A percentile compares a stretch with the other conserved stretches of the same genome.
These are phyloP conservation scores for Corapipo altera DNA, from an alignment of 2,113 vertebrate genomes.

Conservation along the genomic window DNA sequence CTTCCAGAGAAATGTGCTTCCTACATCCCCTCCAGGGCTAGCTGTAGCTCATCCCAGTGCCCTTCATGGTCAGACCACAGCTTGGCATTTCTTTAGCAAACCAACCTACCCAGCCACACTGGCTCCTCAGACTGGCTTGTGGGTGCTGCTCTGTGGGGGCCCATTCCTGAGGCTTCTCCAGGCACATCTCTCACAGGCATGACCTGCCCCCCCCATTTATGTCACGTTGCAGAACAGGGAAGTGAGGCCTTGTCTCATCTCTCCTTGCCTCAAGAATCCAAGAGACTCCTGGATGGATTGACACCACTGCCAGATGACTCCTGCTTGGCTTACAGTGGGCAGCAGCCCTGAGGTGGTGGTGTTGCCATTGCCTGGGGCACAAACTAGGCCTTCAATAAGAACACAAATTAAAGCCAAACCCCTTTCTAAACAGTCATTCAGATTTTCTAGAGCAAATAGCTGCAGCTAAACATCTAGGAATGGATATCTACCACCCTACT, in stretches of 20 bases:
- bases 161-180: neutral
- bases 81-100: neutral
- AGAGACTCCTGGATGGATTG: rapidly evolving
- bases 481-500: neutral
- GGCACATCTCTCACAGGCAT: rapidly evolving
- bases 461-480: neutral
- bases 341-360: rapidly evolving
- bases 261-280: rapidly evolving
- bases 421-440: neutral
- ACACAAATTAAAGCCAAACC: neutral
- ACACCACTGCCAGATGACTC: rapidly evolving
- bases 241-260: rapidly evolving
- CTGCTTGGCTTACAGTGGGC: neutral
- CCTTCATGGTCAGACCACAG: rapidly evolving
- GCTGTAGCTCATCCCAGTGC: rapidly evolving
- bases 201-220: rapidly evolving
- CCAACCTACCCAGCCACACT: neutral
- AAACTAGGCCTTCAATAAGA: neutral
- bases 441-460: neutral
- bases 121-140: neutral
- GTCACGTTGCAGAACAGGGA: neutral
- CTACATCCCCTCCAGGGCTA: rapidly evolving
- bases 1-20: neutral
- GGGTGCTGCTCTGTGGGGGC: rapidly evolving
- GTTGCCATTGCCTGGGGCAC: neutral